These are phyloP conservation scores for Coendou prehensilis DNA, from an alignment of 2,797 vertebrate species.

Conservation along the genomic window DNA sequence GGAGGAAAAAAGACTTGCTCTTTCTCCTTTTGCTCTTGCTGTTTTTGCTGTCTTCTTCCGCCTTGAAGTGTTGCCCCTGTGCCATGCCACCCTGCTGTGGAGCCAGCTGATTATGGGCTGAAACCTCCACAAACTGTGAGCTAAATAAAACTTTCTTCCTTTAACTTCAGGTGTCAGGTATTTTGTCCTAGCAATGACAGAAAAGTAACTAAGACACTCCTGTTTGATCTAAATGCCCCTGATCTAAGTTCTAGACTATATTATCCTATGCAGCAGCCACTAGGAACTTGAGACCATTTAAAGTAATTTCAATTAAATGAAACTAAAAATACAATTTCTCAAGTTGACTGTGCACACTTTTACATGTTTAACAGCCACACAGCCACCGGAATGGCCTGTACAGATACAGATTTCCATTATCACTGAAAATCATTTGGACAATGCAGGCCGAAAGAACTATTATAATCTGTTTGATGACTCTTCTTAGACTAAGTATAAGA, in stretches of 20 bases:
- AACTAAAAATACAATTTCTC: not conserved
- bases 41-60: no score
- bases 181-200: no score
- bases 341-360: not conserved
- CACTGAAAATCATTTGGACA: not conserved
- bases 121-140: no score
- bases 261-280: not conserved
- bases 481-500: not conserved
- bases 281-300: not conserved
- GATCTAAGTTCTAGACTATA: not conserved
- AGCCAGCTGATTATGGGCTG: no score
- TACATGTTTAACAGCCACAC: not conserved
- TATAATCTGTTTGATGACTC: not conserved
- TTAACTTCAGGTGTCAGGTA: no score
- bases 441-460: not conserved
- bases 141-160: no score
- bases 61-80: no score
- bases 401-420: not conserved
- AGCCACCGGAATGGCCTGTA: not conserved
- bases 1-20: no score
- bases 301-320: not conserved
- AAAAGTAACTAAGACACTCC: no score
- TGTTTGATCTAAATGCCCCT: not conserved
- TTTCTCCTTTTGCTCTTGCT: no score
- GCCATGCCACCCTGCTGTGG: no score